Conservation (phyloP, 2,888 invertebrate genomes). For the Cactoblastis cactorum region DNA sequence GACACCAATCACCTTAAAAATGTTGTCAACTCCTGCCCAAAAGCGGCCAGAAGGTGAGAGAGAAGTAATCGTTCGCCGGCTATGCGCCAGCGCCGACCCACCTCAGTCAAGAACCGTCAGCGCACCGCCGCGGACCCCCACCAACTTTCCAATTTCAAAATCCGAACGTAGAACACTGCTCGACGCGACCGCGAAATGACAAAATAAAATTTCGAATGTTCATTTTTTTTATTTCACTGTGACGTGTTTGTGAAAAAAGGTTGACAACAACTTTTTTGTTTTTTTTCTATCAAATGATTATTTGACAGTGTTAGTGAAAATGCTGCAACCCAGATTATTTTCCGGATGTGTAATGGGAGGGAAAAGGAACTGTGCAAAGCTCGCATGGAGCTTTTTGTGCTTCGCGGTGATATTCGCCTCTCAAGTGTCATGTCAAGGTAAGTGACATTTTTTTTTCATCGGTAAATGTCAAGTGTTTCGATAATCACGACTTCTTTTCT, state of each 20-base stretch:
- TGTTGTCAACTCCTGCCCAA: conserved; percentile 13
- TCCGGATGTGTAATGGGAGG: conserved; percentile 49
- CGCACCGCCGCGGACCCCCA: conserved; percentile 38
- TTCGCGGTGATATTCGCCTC: conserved; percentile 41
- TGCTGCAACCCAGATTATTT: conserved; percentile 68
- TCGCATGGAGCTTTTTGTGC: conserved; percentile 40
- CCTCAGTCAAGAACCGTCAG: conserved; percentile 52
- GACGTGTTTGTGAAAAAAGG: conserved; percentile 43
- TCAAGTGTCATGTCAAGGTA: conserved; percentile 68
- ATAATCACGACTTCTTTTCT: conserved; percentile 8
- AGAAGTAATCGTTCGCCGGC: conserved; percentile 39
- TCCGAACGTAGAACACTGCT: conserved; percentile 23
- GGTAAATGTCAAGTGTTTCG: conserved; percentile 18
- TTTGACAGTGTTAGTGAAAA: conserved; percentile 46
- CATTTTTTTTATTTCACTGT: conserved; percentile 29
- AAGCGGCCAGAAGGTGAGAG: conserved; percentile 34
- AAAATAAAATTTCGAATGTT: conserved; percentile 19
- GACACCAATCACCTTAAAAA: conserved; percentile 12
- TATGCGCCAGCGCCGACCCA: conserved; percentile 36
- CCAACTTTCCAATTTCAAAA: conserved; percentile 25
- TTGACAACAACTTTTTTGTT: conserved; percentile 18
- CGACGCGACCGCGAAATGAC: conserved; percentile 27
- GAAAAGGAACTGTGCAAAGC: conserved; percentile 32
- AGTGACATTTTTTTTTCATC: conserved; percentile 32
- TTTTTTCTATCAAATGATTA: conserved; percentile 26